phyloP scores from a whole-genome alignment of 2,888 invertebrate genomes.

The Eubasilissa splendida region DNA sequence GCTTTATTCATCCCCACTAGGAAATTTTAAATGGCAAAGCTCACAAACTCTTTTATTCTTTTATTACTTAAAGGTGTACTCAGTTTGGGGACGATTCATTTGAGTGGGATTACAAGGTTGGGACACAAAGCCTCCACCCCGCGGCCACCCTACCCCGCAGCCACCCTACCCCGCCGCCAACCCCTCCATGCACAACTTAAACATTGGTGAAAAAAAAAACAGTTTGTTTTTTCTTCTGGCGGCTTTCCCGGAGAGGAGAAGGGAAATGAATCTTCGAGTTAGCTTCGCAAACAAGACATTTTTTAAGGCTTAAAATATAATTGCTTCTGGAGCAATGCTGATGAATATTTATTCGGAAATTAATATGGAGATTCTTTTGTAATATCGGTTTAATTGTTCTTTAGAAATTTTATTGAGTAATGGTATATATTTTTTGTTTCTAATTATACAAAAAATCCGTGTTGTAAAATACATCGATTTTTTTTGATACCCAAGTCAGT shows the following conservation, averaged over 20 bases:
- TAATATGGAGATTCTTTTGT: neutral
- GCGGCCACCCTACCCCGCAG: neutral
- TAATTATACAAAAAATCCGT: no score
- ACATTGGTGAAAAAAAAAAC: constrained; percentile 28
- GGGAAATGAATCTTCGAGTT: constrained; percentile 38
- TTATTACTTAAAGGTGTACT: constrained; percentile 48
- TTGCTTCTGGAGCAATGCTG: constrained; percentile 33
- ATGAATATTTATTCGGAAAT: constrained; percentile 43
- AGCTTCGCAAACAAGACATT: constrained; percentile 45
- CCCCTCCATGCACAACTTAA: constrained; percentile 22
- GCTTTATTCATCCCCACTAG: neutral
- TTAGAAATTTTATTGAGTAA: no score
- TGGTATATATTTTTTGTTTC: no score
- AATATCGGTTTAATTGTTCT: no score
- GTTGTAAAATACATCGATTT: no score
- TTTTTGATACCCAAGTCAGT: no score
- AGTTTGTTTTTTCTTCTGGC: constrained; percentile 24
- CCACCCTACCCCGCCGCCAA: neutral
- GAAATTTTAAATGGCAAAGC: constrained; percentile 38
- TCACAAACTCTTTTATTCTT: constrained; percentile 44
- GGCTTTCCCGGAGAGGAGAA: constrained; percentile 9
- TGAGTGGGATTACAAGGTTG: constrained; percentile 48
- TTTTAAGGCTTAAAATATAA: constrained; percentile 48
- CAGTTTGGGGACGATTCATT: constrained; percentile 47
- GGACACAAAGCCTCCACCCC: constrained; percentile 29